Conservation (phyloP, 2,113 vertebrate species). For the Blennius ocellaris region DNA sequence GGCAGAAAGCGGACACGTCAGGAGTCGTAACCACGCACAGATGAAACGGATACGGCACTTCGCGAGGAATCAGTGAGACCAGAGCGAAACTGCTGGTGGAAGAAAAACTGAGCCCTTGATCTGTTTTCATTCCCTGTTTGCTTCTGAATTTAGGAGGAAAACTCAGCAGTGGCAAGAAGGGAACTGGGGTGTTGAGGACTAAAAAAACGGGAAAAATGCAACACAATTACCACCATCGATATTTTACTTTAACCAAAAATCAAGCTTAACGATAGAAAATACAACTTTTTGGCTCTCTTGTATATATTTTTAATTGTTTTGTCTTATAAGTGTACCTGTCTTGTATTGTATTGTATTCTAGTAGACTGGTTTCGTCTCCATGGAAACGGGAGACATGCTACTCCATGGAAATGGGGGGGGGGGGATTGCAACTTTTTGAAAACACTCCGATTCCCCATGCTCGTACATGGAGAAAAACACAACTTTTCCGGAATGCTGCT, state of each 20-base stretch:
- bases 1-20: constrained; percentile 31
- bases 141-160: constrained; percentile 52
- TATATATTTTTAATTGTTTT: too few species aligned
- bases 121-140: constrained; percentile 49
- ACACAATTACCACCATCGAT: not conserved
- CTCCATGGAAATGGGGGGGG: too few species aligned
- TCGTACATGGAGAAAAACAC: too few species aligned
- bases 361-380: not conserved
- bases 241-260: too few species aligned
- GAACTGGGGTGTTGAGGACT: constrained; percentile 39
- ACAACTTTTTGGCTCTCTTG: too few species aligned
- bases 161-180: constrained; percentile 25
- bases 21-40: constrained; percentile 14
- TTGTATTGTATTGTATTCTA: not conserved
- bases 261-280: too few species aligned
- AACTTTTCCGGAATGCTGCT: too few species aligned
- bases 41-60: constrained; percentile 9
- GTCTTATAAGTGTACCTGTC: too few species aligned
- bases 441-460: too few species aligned
- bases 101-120: constrained; percentile 15
- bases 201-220: constrained; percentile 13
- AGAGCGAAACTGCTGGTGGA: not conserved
- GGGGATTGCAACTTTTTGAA: too few species aligned
- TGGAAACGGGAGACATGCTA: too few species aligned
- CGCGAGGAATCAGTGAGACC: constrained; percentile 5